These are phyloP conservation scores for Neosilurus mollespiculum DNA, from an alignment of 2,797 vertebrate species.

Conservation along the genomic window DNA sequence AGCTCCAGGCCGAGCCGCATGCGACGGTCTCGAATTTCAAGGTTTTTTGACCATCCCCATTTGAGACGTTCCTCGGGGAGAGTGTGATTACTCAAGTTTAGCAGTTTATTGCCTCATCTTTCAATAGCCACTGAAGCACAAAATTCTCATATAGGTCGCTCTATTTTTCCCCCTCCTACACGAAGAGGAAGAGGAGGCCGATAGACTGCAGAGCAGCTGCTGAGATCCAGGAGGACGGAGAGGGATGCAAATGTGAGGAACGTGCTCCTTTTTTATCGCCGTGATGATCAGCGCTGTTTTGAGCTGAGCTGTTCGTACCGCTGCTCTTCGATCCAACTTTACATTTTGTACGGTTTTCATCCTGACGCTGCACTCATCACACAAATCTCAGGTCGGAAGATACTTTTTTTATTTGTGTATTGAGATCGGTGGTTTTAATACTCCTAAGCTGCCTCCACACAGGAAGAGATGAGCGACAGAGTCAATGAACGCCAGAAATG, in stretches of 20 bases:
- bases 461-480: too few species aligned
- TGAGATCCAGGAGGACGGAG: conserved; percentile 79
- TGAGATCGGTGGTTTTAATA: too few species aligned
- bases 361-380: neutral
- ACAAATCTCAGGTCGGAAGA: too few species aligned
- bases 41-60: conserved; percentile 97
- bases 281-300: conserved; percentile 34
- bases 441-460: too few species aligned
- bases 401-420: too few species aligned
- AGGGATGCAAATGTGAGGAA: conserved; percentile 55
- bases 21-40: conserved; percentile 92
- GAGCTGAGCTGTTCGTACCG: neutral
- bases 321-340: neutral
- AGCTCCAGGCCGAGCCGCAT: conserved; percentile 83
- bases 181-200: conserved; percentile 95
- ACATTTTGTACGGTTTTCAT: neutral
- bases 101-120: conserved; percentile 99
- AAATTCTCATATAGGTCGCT: conserved; percentile 99
- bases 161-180: conserved; percentile 73
- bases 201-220: conserved; percentile 88
- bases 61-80: conserved; percentile 94
- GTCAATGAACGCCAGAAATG: too few species aligned
- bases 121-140: conserved; percentile 99
- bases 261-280: neutral
- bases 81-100: conserved; percentile 99